Evolutionary conservation across 2,888 invertebrate species (phyloP).

Genomic region (Platycnemis pennipes): DNA sequence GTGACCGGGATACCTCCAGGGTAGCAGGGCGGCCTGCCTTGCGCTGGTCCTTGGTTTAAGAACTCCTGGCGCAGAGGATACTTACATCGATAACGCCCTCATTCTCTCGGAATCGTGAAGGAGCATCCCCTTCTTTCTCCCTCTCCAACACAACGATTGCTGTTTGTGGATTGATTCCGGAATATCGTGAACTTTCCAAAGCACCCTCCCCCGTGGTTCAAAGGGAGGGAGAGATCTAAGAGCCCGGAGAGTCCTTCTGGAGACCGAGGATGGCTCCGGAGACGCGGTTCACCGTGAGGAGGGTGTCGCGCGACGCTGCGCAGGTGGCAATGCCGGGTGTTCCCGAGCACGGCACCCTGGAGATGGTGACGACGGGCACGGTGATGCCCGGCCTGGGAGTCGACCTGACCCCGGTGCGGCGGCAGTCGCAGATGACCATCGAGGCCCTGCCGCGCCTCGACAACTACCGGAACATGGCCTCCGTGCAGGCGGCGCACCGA

Average conservation of each 20-base stretch:
- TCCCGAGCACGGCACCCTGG: conserved; percentile 70
- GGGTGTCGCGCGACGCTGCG: conserved; percentile 48
- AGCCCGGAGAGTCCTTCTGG: background rate
- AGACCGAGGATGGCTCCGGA: conserved; percentile 28
- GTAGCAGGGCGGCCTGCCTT: background rate
- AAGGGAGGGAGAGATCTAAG: background rate
- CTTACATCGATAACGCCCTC: background rate
- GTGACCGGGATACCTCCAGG: background rate
- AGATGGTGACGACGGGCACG: conserved; percentile 67
- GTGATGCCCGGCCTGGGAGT: background rate
- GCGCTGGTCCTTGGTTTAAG: background rate
- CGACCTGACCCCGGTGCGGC: conserved; percentile 76
- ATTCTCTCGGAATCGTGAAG: background rate
- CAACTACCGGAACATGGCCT: conserved; percentile 87
- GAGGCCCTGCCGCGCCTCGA: conserved; percentile 91
- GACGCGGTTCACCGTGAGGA: conserved; percentile 71
- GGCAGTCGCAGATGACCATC: conserved; percentile 85
- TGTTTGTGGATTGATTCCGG: background rate
- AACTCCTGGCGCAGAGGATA: no score
- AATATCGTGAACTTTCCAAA: background rate
- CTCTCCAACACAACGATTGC: background rate
- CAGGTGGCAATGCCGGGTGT: conserved; percentile 70
- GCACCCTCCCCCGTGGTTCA: background rate
- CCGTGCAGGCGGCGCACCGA: conserved; percentile 87
- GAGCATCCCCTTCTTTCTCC: background rate